Conservation (phyloP, 2,797 vertebrate genomes). For the Valencia hispanica region DNA sequence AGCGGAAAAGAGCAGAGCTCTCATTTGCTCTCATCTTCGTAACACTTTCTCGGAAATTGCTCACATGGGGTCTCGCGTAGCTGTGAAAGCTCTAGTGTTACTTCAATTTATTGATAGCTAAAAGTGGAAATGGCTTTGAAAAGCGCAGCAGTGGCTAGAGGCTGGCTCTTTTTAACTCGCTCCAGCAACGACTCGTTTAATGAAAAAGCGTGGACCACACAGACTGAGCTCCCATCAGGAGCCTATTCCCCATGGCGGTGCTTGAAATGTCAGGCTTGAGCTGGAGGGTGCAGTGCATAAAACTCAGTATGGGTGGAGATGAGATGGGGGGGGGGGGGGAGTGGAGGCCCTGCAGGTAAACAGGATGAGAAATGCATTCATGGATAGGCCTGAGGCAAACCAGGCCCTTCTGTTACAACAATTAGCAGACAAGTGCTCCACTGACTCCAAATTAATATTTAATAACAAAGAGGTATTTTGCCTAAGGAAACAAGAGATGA, state of each 20-base stretch:
- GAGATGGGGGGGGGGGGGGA: conserved; percentile 7
- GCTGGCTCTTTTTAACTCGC: conserved; percentile 65
- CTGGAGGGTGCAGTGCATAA: conserved; percentile 66
- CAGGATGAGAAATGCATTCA: conserved; percentile 67
- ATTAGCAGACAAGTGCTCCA: conserved; percentile 83
- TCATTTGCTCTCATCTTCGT: conserved; percentile 65
- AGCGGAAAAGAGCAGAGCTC: conserved; percentile 48
- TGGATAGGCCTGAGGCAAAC: conserved; percentile 73
- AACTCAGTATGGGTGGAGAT: conserved; percentile 30
- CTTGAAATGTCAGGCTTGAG: conserved; percentile 71
- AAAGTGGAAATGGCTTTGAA: conserved; percentile 74
- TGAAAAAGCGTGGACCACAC: conserved; percentile 65
- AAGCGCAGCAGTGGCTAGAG: conserved; percentile 59
- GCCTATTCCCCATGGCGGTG: conserved; percentile 56
- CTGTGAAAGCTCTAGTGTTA: conserved; percentile 59
- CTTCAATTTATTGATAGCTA: conserved; percentile 70
- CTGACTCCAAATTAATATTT: conserved; percentile 85
- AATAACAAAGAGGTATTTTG: conserved; percentile 71
- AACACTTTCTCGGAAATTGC: conserved; percentile 54
- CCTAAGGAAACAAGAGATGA: conserved; percentile 40
- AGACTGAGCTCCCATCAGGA: conserved; percentile 61
- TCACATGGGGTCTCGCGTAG: conserved; percentile 44
- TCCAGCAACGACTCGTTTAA: conserved; percentile 66
- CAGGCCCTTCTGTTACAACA: conserved; percentile 75
- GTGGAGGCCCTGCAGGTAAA: conserved; percentile 70